phyloP scores from a whole-genome alignment of 2,113 vertebrate species.

The Microtus montanus region DNA sequence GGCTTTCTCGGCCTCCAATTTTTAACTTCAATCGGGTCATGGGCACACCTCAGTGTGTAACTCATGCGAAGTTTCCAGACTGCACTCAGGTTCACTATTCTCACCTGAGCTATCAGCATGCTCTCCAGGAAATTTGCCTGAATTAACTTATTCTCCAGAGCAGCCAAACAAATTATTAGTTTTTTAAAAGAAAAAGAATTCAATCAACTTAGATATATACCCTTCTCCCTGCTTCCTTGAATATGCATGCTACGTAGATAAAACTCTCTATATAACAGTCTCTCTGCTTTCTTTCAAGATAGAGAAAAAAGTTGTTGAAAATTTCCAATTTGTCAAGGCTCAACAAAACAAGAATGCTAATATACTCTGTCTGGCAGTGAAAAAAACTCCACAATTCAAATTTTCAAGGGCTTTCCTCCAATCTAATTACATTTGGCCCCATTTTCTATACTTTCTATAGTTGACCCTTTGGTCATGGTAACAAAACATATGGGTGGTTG shows the following conservation, averaged over 20 bases:
- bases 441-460: constrained; percentile 10
- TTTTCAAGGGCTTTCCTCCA: not conserved
- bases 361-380: not conserved
- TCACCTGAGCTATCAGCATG: constrained; percentile 48
- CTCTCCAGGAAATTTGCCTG: constrained; percentile 54
- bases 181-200: constrained; percentile 66
- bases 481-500: not conserved
- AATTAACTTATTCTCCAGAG: constrained; percentile 61
- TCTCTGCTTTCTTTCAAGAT: constrained; percentile 60
- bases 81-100: constrained; percentile 24
- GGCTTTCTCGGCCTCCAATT: not conserved
- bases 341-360: constrained; percentile 50
- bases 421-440: constrained; percentile 13
- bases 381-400: constrained; percentile 48
- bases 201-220: constrained; percentile 22
- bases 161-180: constrained; percentile 50
- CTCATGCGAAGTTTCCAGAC: constrained; percentile 40
- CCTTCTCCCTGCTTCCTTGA: constrained; percentile 36
- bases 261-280: not conserved
- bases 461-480: constrained; percentile 14
- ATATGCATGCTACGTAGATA: constrained; percentile 33
- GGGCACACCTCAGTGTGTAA: not conserved
- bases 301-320: not conserved
- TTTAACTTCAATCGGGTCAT: constrained; percentile 31
- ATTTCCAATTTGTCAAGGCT: constrained; percentile 46